Evolutionary conservation across 2,113 vertebrate species (phyloP).

Genomic region (Semnopithecus entellus): DNA sequence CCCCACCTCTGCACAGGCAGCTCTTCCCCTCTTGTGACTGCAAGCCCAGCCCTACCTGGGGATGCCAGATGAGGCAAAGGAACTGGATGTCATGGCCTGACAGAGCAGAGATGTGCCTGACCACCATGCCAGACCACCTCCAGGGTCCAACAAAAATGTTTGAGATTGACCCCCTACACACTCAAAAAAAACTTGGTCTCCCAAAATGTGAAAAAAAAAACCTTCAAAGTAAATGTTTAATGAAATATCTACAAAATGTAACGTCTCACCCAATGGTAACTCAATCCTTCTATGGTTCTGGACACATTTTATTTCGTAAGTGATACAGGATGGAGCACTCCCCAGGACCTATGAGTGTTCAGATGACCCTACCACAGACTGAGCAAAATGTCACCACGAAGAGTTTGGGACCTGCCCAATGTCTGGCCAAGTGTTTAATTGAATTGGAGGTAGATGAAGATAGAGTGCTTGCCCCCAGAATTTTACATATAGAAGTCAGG

Average conservation of each 20-base stretch:
- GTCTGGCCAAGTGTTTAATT: not conserved
- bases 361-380: not conserved
- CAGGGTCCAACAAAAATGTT: not conserved
- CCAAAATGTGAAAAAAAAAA: not conserved
- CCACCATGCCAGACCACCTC: not conserved
- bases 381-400: not conserved
- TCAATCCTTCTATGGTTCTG: not conserved
- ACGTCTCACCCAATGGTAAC: no score
- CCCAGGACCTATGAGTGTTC: not conserved
- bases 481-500: not conserved
- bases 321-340: not conserved
- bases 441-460: not conserved
- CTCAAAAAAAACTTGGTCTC: not conserved
- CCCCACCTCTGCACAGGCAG: not conserved
- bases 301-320: not conserved
- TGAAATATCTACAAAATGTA: not conserved
- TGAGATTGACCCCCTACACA: not conserved
- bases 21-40: not conserved
- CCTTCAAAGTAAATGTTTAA: not conserved
- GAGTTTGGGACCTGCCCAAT: not conserved
- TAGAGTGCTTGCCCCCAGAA: not conserved
- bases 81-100: accelerated
- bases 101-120: not conserved
- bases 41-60: not conserved
- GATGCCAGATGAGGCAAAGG: accelerated